A percentile compares a stretch with the other conserved stretches of the same genome.
Conservation (phyloP, 2,113 vertebrate genomes). For the Oenanthe oenanthe region DNA sequence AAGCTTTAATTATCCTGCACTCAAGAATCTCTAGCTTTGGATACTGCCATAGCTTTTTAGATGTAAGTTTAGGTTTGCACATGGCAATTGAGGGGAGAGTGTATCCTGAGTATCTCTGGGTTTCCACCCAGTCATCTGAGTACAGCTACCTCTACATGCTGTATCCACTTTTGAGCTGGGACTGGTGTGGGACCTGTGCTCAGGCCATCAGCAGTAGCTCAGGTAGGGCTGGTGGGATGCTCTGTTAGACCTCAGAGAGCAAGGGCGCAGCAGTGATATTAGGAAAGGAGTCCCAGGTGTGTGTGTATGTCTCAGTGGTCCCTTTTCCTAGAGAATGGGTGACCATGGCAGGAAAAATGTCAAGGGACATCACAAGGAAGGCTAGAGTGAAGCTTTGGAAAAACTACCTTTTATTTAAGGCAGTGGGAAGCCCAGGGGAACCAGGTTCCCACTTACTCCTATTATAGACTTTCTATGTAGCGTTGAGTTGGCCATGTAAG, state of each 20-base stretch:
- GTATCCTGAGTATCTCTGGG: not conserved
- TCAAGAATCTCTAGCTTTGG: not conserved
- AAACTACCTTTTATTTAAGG: not conserved
- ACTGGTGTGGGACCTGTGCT: not conserved
- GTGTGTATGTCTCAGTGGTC: not conserved
- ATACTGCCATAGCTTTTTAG: not conserved
- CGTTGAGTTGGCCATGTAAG: fast-evolving
- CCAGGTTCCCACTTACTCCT: not conserved
- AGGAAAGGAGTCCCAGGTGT: not conserved
- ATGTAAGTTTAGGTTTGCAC: not conserved
- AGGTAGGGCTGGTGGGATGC: not conserved
- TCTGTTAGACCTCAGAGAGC: not conserved
- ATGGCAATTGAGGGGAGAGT: not conserved
- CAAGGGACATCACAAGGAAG: not conserved
- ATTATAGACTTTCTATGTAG: not conserved
- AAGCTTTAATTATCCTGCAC: not conserved
- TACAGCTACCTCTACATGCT: fast-evolving
- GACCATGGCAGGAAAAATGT: not conserved
- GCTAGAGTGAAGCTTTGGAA: not conserved
- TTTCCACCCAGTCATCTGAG: not conserved
- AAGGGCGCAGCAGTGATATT: not conserved
- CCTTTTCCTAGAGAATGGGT: not conserved
- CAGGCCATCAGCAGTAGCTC: not conserved
- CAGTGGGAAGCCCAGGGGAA: not conserved
- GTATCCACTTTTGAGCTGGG: not conserved